Evolutionary conservation across 2,888 invertebrate species (phyloP).

Genomic region (Metacarcinus magister): DNA sequence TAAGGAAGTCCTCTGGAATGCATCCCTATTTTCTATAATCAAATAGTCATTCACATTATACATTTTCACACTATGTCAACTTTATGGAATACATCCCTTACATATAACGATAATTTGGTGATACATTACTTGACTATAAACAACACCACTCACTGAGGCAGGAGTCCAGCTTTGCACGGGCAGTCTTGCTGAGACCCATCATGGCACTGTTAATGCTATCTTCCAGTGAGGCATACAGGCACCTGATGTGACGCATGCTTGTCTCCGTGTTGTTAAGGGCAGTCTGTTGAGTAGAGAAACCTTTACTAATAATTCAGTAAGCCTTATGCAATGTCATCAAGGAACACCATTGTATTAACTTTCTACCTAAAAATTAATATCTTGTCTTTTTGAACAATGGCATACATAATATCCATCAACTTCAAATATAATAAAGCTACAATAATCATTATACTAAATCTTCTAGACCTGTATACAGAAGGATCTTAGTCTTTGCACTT

Average conservation of each 20-base stretch:
- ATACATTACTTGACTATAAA: not conserved
- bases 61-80: too few relatives aligned
- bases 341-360: not conserved
- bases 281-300: slow-evolving; percentile 86
- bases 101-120: too few relatives aligned
- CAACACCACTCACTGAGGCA: slow-evolving; percentile 86
- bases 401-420: not conserved
- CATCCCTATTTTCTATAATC: too few relatives aligned
- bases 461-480: not conserved
- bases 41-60: too few relatives aligned
- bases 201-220: slow-evolving; percentile 89
- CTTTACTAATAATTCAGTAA: not conserved
- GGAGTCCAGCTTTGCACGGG: slow-evolving; percentile 88
- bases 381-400: not conserved
- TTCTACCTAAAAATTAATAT: not conserved
- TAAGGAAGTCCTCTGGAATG: too few relatives aligned
- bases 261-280: slow-evolving; percentile 96
- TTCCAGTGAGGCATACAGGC: slow-evolving; percentile 91
- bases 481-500: not conserved
- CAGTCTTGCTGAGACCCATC: slow-evolving; percentile 84
- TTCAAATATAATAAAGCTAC: too few relatives aligned
- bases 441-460: not conserved
- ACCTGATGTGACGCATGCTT: slow-evolving; percentile 95
- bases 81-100: too few relatives aligned
- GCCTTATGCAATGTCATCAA: not conserved